These are phyloP conservation scores for Elegia similella DNA, from an alignment of 2,888 invertebrate species.

Conservation along the genomic window DNA sequence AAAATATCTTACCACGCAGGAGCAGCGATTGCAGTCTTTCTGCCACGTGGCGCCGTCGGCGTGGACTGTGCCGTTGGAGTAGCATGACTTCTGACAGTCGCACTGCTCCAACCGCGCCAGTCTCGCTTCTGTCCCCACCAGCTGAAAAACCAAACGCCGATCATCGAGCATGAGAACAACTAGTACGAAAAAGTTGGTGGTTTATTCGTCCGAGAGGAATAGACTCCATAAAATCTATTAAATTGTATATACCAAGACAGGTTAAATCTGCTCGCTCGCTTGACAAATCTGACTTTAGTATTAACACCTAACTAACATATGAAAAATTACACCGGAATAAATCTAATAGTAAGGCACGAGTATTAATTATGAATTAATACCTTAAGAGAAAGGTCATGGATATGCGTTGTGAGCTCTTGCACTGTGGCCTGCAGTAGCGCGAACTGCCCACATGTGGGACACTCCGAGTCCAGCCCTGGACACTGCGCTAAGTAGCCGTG, in stretches of 20 bases:
- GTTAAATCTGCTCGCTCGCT: no score
- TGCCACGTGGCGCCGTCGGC: slow-evolving; percentile 93
- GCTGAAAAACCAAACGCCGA: slow-evolving; percentile 77
- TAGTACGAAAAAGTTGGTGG: no score
- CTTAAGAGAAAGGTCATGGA: slow-evolving; percentile 91
- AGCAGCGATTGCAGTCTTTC: slow-evolving; percentile 92
- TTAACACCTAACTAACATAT: no score
- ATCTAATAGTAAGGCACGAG: no score
- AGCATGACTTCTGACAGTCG: slow-evolving; percentile 94
- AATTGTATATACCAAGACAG: no score
- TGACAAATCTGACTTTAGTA: no score
- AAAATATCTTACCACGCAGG: slow-evolving; percentile 87
- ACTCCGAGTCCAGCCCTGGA: slow-evolving; percentile 91
- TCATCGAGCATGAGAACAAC: no score
- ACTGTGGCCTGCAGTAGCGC: slow-evolving; percentile 91
- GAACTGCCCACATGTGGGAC: slow-evolving; percentile 95
- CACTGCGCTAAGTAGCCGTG: slow-evolving; percentile 94
- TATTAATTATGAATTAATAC: no score
- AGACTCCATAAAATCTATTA: no score
- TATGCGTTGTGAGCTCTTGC: slow-evolving; percentile 89
- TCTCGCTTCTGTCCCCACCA: slow-evolving; percentile 90
- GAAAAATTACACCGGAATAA: no score
- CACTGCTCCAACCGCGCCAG: slow-evolving; percentile 91
- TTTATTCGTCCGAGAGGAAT: no score
- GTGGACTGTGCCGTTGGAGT: slow-evolving; percentile 89